These are phyloP conservation scores for Rhagium mordax DNA, from an alignment of 2,888 invertebrate species.

Conservation along the genomic window DNA sequence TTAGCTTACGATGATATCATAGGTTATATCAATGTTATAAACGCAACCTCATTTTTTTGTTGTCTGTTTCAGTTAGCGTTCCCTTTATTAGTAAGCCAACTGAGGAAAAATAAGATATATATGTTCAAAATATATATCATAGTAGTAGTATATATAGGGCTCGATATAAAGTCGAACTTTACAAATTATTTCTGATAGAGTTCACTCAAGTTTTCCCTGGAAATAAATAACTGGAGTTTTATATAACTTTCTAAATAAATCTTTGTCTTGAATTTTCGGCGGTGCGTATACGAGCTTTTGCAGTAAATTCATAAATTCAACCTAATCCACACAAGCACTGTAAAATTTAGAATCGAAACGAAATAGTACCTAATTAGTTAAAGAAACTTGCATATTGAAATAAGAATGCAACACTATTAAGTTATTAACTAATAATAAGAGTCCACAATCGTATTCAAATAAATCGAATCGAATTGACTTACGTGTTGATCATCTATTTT, in stretches of 20 bases:
- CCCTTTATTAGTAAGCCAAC: background rate
- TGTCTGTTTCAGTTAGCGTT: background rate
- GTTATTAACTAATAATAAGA: too few species aligned
- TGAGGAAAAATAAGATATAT: background rate
- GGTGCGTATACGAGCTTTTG: too few species aligned
- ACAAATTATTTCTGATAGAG: background rate
- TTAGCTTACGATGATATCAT: background rate
- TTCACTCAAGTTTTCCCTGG: background rate
- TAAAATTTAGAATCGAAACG: too few species aligned
- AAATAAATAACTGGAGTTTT: background rate
- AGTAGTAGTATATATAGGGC: too few species aligned
- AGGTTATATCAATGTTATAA: background rate
- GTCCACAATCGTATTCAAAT: too few species aligned
- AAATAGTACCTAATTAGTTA: too few species aligned
- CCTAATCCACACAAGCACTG: too few species aligned
- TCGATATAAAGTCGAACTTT: background rate
- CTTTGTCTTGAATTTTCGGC: background rate
- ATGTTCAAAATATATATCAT: background rate
- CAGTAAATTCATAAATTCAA: too few species aligned
- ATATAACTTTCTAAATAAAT: background rate
- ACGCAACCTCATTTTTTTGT: background rate
- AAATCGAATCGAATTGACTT: too few species aligned
- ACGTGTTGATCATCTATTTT: too few species aligned
- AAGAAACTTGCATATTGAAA: too few species aligned
- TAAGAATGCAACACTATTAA: too few species aligned